These are phyloP conservation scores for Hyperoplus immaculatus DNA, from an alignment of 2,797 vertebrate genomes.

Conservation along the genomic window DNA sequence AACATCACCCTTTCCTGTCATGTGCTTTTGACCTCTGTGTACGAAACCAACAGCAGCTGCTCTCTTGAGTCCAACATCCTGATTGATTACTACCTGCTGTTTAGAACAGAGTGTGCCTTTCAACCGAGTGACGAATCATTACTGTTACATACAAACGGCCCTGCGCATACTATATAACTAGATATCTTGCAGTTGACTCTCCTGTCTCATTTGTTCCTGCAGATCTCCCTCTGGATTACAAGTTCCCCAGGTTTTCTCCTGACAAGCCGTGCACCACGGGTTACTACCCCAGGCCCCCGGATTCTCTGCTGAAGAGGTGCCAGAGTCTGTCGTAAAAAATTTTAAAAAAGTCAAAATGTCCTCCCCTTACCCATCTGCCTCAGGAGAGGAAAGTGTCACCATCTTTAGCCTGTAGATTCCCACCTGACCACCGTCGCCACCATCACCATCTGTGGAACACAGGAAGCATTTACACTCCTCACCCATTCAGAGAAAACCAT, in stretches of 20 bases:
- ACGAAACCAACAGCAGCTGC: no score
- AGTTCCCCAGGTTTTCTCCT: constrained; percentile 92
- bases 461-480: constrained; percentile 57
- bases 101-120: constrained; percentile 17
- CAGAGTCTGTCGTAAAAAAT: constrained; percentile 72
- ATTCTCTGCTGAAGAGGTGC: constrained; percentile 85
- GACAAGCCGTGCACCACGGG: constrained; percentile 90
- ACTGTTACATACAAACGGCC: neutral
- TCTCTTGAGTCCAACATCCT: neutral
- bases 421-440: constrained; percentile 56
- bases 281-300: constrained; percentile 92
- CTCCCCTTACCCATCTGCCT: constrained; percentile 66
- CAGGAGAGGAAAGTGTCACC: constrained; percentile 79
- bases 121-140: constrained; percentile 1
- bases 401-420: constrained; percentile 67
- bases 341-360: constrained; percentile 27
- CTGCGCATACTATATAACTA: neutral
- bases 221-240: constrained; percentile 96
- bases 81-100: constrained; percentile 26
- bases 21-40: no score
- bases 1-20: no score
- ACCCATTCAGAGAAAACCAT: constrained; percentile 75
- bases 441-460: constrained; percentile 60
- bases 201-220: constrained; percentile 29
- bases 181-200: constrained; percentile 14